Conservation (phyloP, 2,888 invertebrate species). For the Tribolium freemani region DNA sequence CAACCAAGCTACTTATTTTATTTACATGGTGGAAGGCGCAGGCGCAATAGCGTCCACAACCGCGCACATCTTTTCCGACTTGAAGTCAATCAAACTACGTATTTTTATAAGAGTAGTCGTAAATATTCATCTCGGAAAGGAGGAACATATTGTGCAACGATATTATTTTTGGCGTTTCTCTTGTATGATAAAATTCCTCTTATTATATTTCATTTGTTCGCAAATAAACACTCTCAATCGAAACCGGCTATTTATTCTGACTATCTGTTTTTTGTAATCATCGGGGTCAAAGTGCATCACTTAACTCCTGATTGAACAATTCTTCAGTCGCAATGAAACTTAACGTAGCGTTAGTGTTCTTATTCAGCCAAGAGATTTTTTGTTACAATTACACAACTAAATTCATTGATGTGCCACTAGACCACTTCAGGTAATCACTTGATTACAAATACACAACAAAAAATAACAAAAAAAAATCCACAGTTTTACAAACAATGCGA, state of each 20-base stretch:
- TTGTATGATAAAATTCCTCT: constrained; percentile 15
- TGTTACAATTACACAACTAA: constrained; percentile 67
- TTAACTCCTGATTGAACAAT: neutral
- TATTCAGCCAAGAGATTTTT: neutral
- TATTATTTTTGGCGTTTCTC: neutral
- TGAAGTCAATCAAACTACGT: neutral
- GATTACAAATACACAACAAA: too few relatives aligned
- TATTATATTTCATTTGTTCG: constrained; percentile 21
- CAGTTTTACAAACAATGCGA: constrained; percentile 78
- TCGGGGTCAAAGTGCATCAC: constrained; percentile 20
- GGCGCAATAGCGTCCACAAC: too few relatives aligned
- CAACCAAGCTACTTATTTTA: constrained; percentile 1
- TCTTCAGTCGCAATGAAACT: constrained; percentile 21
- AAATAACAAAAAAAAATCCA: neutral
- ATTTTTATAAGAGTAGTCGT: neutral
- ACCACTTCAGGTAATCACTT: constrained; percentile 84
- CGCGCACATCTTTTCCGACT: too few relatives aligned
- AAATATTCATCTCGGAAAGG: too few relatives aligned
- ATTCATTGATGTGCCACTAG: constrained; percentile 78
- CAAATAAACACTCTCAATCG: constrained; percentile 34
- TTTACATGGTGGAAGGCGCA: neutral
- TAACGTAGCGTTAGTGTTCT: neutral
- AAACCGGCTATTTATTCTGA: neutral
- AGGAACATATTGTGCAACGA: too few relatives aligned
- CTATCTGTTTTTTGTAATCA: neutral